Evolutionary conservation across 2,113 vertebrate genomes (phyloP).

Genomic region (Jaculus jaculus): DNA sequence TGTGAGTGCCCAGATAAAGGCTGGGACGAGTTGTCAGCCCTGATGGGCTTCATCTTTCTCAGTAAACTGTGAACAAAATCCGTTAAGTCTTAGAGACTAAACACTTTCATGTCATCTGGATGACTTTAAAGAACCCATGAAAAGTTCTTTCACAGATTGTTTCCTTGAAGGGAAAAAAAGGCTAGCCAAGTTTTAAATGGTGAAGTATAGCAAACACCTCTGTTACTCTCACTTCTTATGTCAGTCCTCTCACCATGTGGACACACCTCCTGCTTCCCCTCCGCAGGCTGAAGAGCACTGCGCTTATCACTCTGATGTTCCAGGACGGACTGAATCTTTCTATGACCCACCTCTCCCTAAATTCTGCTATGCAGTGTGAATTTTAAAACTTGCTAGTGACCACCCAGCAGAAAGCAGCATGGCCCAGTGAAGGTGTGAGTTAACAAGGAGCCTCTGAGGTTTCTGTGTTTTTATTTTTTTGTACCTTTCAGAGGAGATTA

Average conservation of each 20-base stretch:
- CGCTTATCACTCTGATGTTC: not conserved
- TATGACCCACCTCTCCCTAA: constrained; percentile 74
- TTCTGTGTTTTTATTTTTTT: constrained; percentile 5
- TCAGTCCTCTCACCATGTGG: not conserved
- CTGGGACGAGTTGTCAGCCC: not conserved
- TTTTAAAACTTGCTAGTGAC: constrained; percentile 81
- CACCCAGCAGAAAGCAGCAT: constrained; percentile 52
- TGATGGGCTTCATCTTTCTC: not conserved
- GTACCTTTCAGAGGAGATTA: constrained; percentile 73
- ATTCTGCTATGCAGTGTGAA: constrained; percentile 81
- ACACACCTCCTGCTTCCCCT: constrained; percentile 37
- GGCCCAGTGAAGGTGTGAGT: constrained; percentile 74
- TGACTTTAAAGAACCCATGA: constrained; percentile 42
- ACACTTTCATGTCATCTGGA: constrained; percentile 8
- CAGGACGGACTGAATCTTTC: constrained; percentile 41
- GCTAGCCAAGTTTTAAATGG: not conserved
- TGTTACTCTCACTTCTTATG: constrained; percentile 32
- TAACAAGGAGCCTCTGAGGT: constrained; percentile 62
- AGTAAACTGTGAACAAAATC: constrained; percentile 36
- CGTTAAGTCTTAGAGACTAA: constrained; percentile 27
- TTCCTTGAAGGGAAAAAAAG: constrained; percentile 48
- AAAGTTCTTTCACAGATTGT: constrained; percentile 39
- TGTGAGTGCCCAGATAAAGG: not conserved
- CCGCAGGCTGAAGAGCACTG: constrained; percentile 18
- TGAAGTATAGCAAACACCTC: not conserved